These are phyloP conservation scores for Bombylius major DNA, from an alignment of 2,888 invertebrate genomes.

Conservation along the genomic window DNA sequence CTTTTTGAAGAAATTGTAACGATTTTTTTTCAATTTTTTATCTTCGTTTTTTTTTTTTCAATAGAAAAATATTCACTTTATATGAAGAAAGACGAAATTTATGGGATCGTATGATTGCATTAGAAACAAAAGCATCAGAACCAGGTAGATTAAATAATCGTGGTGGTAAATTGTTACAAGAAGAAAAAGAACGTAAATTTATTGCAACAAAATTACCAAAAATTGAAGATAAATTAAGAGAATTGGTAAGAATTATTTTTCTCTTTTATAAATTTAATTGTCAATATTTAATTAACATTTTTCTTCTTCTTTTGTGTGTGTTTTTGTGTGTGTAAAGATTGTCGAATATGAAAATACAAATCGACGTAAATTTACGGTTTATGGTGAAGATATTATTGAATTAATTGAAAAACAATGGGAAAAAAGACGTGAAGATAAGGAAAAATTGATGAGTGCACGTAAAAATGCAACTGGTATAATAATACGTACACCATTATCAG, in stretches of 20 bases:
- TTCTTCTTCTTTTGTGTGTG: neutral
- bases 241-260: conserved; percentile 29
- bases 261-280: neutral
- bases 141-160: conserved; percentile 76
- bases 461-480: conserved; percentile 21
- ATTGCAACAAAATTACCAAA: conserved; percentile 59
- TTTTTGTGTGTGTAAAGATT: conserved; percentile 17
- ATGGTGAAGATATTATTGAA: conserved; percentile 49
- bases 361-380: conserved; percentile 45
- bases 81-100: conserved; percentile 52
- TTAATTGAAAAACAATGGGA: conserved; percentile 50
- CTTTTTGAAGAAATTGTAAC: no score
- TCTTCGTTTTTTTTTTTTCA: conserved; percentile 6
- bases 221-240: conserved; percentile 52
- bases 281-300: neutral
- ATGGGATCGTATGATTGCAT: conserved; percentile 61
- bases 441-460: conserved; percentile 37
- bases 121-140: conserved; percentile 64
- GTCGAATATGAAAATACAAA: conserved; percentile 42
- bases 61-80: conserved; percentile 50
- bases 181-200: conserved; percentile 76
- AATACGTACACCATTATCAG: conserved; percentile 21
- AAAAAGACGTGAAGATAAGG: conserved; percentile 34
- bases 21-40: neutral
- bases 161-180: conserved; percentile 71